phyloP scores from a whole-genome alignment of 2,797 vertebrate species.

The Melanogrammus aeglefinus region DNA sequence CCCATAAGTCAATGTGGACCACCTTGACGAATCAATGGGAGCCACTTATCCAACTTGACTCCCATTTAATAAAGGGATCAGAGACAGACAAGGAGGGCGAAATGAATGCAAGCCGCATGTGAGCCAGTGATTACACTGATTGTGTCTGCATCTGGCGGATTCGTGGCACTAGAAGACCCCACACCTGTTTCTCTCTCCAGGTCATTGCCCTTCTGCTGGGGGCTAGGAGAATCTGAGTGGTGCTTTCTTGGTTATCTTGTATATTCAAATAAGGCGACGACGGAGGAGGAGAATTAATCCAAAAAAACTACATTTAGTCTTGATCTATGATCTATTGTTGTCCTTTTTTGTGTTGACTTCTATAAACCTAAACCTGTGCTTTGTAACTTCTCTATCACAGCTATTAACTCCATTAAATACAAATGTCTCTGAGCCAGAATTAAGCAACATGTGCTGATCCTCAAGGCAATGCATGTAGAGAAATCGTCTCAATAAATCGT shows the following conservation, averaged over 20 bases:
- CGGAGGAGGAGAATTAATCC: no score
- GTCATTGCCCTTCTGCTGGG: not conserved
- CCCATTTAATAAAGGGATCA: not conserved
- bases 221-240: no score
- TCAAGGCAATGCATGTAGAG: no score
- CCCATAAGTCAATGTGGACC: not conserved
- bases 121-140: not conserved
- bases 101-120: not conserved
- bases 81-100: not conserved
- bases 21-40: slow-evolving; percentile 1
- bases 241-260: not conserved
- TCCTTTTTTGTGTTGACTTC: no score
- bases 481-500: no score
- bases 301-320: not conserved
- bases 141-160: not conserved
- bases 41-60: not conserved
- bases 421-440: no score
- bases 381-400: no score
- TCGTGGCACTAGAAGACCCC: not conserved
- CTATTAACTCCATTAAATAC: no score
- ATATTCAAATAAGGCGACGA: not conserved
- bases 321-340: no score
- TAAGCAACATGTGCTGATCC: no score
- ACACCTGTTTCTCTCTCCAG: not conserved
- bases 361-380: no score